phyloP scores from a whole-genome alignment of 2,113 vertebrate genomes.

The Peucedramus taeniatus region DNA sequence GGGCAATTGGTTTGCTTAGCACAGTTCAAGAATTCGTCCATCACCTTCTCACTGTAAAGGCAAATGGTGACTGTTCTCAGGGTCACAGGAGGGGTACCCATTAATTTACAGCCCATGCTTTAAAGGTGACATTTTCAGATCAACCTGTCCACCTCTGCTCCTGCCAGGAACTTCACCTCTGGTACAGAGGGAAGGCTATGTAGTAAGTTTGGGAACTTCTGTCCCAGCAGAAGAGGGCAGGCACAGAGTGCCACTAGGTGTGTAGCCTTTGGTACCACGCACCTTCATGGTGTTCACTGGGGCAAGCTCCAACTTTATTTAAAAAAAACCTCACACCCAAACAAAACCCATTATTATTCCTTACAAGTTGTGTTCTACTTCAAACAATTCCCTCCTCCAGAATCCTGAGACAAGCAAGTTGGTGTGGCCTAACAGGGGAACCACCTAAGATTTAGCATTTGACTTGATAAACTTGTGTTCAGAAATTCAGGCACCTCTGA shows the following conservation, averaged over 20 bases:
- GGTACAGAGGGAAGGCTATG: not conserved
- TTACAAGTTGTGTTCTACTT: not conserved
- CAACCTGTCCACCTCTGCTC: not conserved
- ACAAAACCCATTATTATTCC: not conserved
- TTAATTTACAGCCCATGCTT: not conserved
- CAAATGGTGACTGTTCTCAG: not conserved
- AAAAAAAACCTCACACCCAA: not conserved
- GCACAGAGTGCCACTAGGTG: no score
- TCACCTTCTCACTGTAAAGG: constrained; percentile 69
- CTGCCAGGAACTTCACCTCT: not conserved
- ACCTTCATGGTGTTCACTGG: not conserved
- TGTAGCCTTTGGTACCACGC: not conserved
- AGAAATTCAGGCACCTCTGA: not conserved
- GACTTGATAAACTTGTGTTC: not conserved
- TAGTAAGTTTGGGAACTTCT: not conserved
- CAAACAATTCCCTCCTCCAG: not conserved
- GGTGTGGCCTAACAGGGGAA: not conserved
- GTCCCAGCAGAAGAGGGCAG: not conserved
- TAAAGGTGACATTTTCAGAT: not conserved
- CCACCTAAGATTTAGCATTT: not conserved
- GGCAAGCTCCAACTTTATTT: not conserved
- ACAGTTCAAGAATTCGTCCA: constrained; percentile 76
- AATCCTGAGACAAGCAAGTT: not conserved
- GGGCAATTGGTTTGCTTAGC: constrained; percentile 50
- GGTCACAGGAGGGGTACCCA: not conserved